Conservation (phyloP, 2,113 vertebrate genomes). For the Halcyon malimbica region DNA sequence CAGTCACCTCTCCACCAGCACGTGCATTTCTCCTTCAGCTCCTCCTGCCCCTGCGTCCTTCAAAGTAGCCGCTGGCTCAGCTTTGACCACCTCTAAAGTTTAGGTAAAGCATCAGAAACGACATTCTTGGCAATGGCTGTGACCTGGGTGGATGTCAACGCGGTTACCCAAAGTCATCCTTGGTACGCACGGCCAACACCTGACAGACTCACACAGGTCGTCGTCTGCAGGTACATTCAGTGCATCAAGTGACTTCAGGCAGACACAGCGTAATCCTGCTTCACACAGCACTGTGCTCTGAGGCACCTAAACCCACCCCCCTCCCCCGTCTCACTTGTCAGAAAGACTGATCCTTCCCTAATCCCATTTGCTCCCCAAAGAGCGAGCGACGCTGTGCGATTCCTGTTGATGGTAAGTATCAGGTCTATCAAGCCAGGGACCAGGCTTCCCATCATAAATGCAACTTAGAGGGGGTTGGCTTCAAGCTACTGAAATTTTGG, state of each 20-base stretch:
- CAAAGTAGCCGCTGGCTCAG: background rate
- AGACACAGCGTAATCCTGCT: constrained; percentile 29
- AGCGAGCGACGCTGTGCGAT: background rate
- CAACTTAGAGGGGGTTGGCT: background rate
- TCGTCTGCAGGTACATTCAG: background rate
- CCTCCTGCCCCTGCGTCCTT: background rate
- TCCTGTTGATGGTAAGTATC: background rate
- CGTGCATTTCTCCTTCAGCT: background rate
- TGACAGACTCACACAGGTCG: background rate
- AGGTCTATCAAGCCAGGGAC: background rate
- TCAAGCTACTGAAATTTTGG: background rate
- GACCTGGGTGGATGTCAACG: background rate
- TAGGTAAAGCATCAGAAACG: background rate
- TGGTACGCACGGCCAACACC: background rate
- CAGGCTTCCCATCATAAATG: background rate
- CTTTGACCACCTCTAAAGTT: background rate
- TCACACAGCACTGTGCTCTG: background rate
- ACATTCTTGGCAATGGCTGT: background rate
- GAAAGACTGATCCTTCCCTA: constrained; percentile 24
- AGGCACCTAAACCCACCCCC: background rate
- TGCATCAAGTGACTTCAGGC: background rate
- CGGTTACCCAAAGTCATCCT: background rate
- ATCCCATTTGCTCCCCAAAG: constrained; percentile 30
- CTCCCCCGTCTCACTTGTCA: background rate
- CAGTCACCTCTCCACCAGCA: background rate